These are phyloP conservation scores for Tachina grossa DNA, from an alignment of 2,888 invertebrate genomes.

Conservation along the genomic window DNA sequence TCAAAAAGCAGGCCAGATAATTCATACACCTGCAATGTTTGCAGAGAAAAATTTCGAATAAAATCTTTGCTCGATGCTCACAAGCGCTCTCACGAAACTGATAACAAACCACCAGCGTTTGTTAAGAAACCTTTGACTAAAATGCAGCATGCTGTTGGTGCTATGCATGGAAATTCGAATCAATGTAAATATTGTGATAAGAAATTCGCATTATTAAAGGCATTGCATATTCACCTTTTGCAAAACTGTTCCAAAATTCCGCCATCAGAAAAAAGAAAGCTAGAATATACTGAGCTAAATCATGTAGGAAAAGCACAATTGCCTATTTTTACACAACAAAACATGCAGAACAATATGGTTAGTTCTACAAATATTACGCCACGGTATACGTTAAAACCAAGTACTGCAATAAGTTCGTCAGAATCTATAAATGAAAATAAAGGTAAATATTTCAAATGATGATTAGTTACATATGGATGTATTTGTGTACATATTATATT, in stretches of 20 bases:
- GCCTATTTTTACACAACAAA: slow-evolving; percentile 71
- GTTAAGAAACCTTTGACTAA: slow-evolving; percentile 51
- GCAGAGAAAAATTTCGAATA: slow-evolving; percentile 74
- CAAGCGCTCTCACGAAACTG: slow-evolving; percentile 75
- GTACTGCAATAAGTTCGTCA: slow-evolving; percentile 51
- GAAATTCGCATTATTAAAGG: slow-evolving; percentile 78
- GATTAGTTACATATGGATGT: too few relatives aligned
- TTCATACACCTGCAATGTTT: slow-evolving; percentile 74
- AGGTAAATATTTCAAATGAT: slow-evolving; percentile 57
- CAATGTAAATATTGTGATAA: slow-evolving; percentile 80
- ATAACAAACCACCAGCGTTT: slow-evolving; percentile 58
- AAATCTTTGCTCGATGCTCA: slow-evolving; percentile 77
- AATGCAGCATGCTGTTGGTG: not conserved
- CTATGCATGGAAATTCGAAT: slow-evolving; percentile 48
- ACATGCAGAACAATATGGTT: slow-evolving; percentile 2
- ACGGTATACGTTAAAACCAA: slow-evolving; percentile 16
- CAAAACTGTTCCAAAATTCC: slow-evolving; percentile 81
- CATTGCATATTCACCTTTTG: slow-evolving; percentile 79
- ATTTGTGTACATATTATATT: too few relatives aligned
- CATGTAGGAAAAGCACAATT: slow-evolving; percentile 78
- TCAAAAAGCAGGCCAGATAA: slow-evolving; percentile 8
- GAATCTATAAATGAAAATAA: slow-evolving; percentile 62
- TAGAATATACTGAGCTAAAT: slow-evolving; percentile 78
- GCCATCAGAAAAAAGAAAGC: slow-evolving; percentile 78
- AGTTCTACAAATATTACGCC: slow-evolving; percentile 26